phyloP scores from a whole-genome alignment of 1,140 invertebrate genomes.

The Chlorops oryzae region DNA sequence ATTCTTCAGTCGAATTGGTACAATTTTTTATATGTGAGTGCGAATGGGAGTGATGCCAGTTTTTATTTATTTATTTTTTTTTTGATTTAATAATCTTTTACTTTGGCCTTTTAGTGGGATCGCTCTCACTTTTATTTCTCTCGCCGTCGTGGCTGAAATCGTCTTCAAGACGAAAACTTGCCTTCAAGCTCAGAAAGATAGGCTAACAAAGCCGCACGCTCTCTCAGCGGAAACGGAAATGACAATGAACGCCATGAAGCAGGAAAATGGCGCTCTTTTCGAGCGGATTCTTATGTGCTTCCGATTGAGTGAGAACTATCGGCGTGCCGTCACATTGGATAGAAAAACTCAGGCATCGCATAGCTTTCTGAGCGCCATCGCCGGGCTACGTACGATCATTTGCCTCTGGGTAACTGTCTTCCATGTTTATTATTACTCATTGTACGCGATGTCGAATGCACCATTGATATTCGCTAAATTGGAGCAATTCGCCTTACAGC shows the following conservation, averaged over 20 bases:
- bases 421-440: constrained; percentile 22
- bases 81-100: not conserved
- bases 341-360: constrained; percentile 2
- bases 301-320: constrained; percentile 12
- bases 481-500: constrained; percentile 15
- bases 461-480: constrained; percentile 18
- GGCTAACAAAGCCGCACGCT: constrained; percentile 9
- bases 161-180: constrained; percentile 6
- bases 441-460: constrained; percentile 18
- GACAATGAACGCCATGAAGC: not conserved
- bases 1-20: constrained; percentile 18
- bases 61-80: not conserved
- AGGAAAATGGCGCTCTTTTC: constrained; percentile 5
- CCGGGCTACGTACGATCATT: constrained; percentile 16
- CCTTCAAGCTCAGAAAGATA: not conserved
- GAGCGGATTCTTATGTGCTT: constrained; percentile 19
- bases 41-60: not conserved
- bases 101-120: too few species aligned
- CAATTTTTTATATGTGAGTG: constrained; percentile 20
- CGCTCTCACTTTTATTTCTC: not conserved
- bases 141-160: constrained; percentile 10
- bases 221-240: constrained; percentile 2
- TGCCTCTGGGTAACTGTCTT: constrained; percentile 21
- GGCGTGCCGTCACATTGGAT: constrained; percentile 5
- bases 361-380: constrained; percentile 15